Percentiles rank a stretch among this genome's conserved stretches.
phyloP scores from a whole-genome alignment of 2,888 invertebrate genomes.

The Scaptomyza tumidula region DNA sequence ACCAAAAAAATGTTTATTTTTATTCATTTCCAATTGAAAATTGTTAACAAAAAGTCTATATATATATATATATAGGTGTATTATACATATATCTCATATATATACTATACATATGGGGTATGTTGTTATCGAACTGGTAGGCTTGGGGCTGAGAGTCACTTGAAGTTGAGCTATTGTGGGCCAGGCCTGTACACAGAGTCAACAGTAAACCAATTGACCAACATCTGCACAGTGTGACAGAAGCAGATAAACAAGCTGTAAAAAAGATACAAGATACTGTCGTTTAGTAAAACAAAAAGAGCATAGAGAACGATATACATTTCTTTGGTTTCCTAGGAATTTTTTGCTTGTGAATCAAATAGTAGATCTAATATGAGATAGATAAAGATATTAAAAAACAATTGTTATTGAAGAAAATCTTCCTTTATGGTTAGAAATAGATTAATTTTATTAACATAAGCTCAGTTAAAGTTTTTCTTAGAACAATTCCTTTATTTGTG shows the following conservation, averaged over 20 bases:
- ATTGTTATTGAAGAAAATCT: too few species aligned
- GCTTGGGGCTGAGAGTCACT: constrained; percentile 16
- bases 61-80: background rate
- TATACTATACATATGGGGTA: constrained; percentile 1
- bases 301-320: too few species aligned
- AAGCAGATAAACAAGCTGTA: too few species aligned
- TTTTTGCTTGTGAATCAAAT: too few species aligned
- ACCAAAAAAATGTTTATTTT: constrained; percentile 42
- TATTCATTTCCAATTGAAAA: constrained; percentile 55
- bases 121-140: constrained; percentile 8
- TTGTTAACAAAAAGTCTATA: constrained; percentile 42
- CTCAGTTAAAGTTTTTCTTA: background rate
- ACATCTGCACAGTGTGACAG: constrained; percentile 29
- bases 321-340: too few species aligned
- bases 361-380: too few species aligned
- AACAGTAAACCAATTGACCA: constrained; percentile 47
- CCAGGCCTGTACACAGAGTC: constrained; percentile 27
- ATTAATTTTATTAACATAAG: too few species aligned
- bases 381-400: too few species aligned
- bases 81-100: background rate
- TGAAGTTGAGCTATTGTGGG: constrained; percentile 21
- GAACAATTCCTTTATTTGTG: background rate
- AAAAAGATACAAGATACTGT: too few species aligned
- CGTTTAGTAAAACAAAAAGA: too few species aligned
- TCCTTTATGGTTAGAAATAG: too few species aligned